phyloP scores from a whole-genome alignment of 2,888 invertebrate species.

The Drosophila kuntzei region DNA sequence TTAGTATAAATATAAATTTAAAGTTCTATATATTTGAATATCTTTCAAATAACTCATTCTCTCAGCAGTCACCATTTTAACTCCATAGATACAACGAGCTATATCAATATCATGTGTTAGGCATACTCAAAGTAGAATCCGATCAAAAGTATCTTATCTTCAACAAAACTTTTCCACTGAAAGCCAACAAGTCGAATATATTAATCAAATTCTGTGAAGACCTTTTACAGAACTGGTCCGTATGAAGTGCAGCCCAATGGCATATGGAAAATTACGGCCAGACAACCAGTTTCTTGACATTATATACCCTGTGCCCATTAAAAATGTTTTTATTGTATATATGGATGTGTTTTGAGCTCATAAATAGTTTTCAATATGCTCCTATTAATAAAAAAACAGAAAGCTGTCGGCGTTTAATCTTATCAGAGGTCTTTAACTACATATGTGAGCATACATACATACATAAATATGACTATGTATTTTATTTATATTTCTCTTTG shows the following conservation, averaged over 20 bases:
- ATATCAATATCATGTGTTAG: conserved; percentile 1
- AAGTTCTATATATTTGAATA: not conserved
- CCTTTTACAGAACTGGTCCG: conserved; percentile 71
- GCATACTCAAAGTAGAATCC: conserved; percentile 25
- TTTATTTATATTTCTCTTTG: conserved; percentile 7
- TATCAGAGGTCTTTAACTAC: conserved; percentile 31
- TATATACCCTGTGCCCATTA: no score
- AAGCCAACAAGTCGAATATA: not conserved
- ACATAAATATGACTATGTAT: no score
- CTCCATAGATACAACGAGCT: not conserved
- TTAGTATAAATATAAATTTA: not conserved
- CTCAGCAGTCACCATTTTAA: not conserved
- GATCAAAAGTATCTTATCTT: conserved; percentile 31
- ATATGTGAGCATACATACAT: no score
- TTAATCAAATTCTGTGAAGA: conserved; percentile 24
- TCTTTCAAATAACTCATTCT: not conserved
- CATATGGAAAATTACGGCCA: conserved; percentile 67
- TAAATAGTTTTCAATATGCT: conserved; percentile 45
- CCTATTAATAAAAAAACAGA: conserved; percentile 26
- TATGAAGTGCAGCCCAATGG: conserved; percentile 43
- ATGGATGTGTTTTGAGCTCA: conserved; percentile 13
- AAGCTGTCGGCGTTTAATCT: conserved; percentile 41
- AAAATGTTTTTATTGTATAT: no score
- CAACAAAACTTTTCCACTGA: conserved; percentile 43
- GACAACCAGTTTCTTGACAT: conserved; percentile 63